Evolutionary conservation across 1,140 invertebrate species (phyloP).

Genomic region (Diuraphis noxia): DNA sequence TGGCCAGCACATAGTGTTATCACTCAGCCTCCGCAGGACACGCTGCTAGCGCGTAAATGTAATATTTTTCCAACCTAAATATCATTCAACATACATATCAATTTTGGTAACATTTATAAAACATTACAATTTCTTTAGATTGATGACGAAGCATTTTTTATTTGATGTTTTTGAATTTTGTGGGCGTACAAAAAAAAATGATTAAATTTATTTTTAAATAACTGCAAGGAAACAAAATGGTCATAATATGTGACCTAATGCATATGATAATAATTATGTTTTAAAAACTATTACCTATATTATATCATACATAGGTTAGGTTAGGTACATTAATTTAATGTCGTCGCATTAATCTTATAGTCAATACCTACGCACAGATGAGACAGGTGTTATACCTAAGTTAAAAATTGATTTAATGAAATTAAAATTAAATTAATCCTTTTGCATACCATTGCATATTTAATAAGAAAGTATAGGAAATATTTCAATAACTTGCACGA

Average conservation of each 20-base stretch:
- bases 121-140: neutral
- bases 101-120: neutral
- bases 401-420: neutral
- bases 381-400: neutral
- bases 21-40: neutral
- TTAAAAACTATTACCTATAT: neutral
- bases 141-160: neutral
- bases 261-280: too few species aligned
- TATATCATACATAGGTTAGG: too few species aligned
- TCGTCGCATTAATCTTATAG: neutral
- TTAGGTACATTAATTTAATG: too few species aligned
- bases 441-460: too few species aligned
- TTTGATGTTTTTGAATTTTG: neutral
- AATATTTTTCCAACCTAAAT: neutral
- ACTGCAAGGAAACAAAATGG: neutral
- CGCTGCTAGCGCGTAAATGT: neutral
- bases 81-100: conserved; percentile 8
- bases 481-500: neutral
- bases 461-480: neutral
- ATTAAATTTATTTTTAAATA: conserved; percentile 34
- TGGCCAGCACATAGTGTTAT: neutral
- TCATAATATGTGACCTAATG: neutral
- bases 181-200: neutral
- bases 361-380: neutral
- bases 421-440: neutral